Percentiles rank a stretch among this genome's conserved stretches.
phyloP scores from a whole-genome alignment of 2,888 invertebrate species.

The Lycaena phlaeas region DNA sequence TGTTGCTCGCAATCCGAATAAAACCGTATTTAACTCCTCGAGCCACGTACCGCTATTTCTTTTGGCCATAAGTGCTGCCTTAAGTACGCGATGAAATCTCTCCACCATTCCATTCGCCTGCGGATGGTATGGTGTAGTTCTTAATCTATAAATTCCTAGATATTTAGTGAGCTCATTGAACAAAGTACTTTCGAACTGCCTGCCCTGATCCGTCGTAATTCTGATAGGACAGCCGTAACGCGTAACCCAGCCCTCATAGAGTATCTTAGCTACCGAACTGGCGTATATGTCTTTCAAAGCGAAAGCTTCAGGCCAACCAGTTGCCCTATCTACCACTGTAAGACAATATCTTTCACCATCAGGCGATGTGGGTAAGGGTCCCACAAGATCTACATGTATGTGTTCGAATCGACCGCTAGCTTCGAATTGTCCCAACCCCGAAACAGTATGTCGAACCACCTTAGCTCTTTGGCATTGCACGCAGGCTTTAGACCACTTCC shows the following conservation, averaged over 20 bases:
- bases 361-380: neutral
- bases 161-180: neutral
- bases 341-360: neutral
- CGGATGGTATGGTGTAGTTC: neutral
- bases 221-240: no score
- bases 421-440: neutral
- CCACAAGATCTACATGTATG: neutral
- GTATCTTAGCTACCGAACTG: no score
- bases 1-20: neutral
- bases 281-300: neutral
- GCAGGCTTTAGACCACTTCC: neutral
- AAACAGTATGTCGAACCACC: neutral
- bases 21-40: neutral
- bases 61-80: no score
- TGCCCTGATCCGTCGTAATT: no score
- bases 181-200: no score
- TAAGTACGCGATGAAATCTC: no score
- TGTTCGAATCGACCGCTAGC: no score
- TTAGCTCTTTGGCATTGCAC: neutral
- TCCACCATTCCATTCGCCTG: slow-evolving; percentile 1
- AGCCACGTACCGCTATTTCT: no score
- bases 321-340: slow-evolving; percentile 1
- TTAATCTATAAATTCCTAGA: neutral
- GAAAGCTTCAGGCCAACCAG: neutral
- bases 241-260: no score